These are phyloP conservation scores for Melanerpes aurifrons DNA, from an alignment of 2,113 vertebrate species.

Conservation along the genomic window DNA sequence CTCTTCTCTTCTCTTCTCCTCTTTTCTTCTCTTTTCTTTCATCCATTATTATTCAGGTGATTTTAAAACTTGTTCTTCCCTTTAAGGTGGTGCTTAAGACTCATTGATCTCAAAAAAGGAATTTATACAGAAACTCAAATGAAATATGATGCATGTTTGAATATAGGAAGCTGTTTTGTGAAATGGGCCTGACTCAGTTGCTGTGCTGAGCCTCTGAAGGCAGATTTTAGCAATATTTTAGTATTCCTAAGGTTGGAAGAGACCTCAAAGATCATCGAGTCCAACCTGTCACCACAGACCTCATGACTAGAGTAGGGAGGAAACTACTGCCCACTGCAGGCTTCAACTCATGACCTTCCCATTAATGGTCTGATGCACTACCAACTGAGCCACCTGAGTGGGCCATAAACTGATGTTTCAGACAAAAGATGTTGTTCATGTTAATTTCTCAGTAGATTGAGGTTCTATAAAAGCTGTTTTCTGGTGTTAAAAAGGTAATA, in stretches of 20 bases:
- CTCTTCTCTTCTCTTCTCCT: too few relatives aligned
- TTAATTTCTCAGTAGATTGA: not conserved
- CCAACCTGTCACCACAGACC: too few relatives aligned
- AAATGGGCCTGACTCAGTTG: not conserved
- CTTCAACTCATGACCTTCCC: too few relatives aligned
- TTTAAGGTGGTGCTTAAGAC: not conserved
- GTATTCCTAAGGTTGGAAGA: too few relatives aligned
- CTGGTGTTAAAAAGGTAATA: not conserved
- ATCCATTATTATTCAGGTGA: not conserved
- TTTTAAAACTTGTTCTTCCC: not conserved
- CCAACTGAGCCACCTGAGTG: too few relatives aligned
- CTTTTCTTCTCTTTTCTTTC: not conserved
- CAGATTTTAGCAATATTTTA: not conserved
- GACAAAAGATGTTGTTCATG: not conserved
- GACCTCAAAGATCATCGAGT: too few relatives aligned
- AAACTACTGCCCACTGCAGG: too few relatives aligned
- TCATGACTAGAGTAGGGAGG: too few relatives aligned
- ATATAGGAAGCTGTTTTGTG: not conserved
- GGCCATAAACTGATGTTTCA: not conserved
- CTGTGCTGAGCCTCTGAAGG: not conserved
- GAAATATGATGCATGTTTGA: not conserved
- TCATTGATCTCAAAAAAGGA: not conserved
- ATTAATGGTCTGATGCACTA: too few relatives aligned
- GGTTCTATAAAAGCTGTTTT: not conserved
- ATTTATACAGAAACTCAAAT: not conserved